Percentiles rank a stretch among this genome's conserved stretches.
Evolutionary conservation across 1,140 invertebrate genomes (phyloP).

Genomic region (Ceratina calcarata): DNA sequence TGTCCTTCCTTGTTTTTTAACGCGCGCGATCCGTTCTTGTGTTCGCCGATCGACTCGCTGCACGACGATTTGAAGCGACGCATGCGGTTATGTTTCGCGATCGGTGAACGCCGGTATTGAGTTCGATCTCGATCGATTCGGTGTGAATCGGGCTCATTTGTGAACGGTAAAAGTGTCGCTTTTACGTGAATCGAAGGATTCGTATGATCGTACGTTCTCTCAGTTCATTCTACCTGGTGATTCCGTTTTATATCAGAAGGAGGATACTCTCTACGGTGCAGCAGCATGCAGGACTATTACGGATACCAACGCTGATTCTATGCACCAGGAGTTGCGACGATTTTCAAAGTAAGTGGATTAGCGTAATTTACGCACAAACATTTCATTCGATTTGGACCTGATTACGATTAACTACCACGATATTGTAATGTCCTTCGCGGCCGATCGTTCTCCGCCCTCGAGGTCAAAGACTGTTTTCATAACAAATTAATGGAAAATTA

Average conservation of each 20-base stretch:
- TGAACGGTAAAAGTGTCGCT: neutral
- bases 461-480: too few species aligned
- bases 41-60: neutral
- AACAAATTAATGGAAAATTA: too few species aligned
- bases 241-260: neutral
- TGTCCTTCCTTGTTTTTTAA: neutral
- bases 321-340: neutral
- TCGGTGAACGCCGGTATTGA: neutral
- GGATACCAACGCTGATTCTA: slow-evolving; percentile 27
- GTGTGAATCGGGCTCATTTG: neutral
- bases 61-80: neutral
- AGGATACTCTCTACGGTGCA: slow-evolving; percentile 21
- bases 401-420: neutral
- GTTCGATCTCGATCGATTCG: slow-evolving; percentile 24
- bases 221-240: slow-evolving; percentile 1
- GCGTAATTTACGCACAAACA: neutral
- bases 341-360: slow-evolving; percentile 30
- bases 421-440: neutral
- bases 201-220: neutral
- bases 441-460: too few species aligned
- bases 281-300: neutral
- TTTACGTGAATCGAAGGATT: neutral
- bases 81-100: neutral
- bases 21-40: neutral
- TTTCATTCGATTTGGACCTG: neutral